phyloP scores from a whole-genome alignment of 2,888 invertebrate genomes.

The Halictus quadricinctus region DNA sequence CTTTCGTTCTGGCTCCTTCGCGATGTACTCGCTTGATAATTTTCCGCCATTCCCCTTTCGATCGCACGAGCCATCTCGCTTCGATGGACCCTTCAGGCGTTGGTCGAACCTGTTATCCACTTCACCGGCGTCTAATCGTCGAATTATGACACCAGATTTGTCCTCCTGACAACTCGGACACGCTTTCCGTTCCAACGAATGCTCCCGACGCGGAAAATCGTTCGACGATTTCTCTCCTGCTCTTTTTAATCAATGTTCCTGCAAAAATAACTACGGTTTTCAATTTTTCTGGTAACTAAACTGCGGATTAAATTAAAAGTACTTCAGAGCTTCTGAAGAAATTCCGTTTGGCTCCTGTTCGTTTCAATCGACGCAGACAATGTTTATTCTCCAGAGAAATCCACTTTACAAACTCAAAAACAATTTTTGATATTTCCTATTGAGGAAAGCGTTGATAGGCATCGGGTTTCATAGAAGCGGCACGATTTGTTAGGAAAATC shows the following conservation, averaged over 20 bases:
- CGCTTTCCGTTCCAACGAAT: background rate
- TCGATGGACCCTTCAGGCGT: slow-evolving; percentile 23
- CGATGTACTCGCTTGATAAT: slow-evolving; percentile 61
- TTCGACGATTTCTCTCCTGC: background rate
- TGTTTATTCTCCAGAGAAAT: too few species aligned
- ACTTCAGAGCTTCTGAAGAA: too few species aligned
- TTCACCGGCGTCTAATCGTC: slow-evolving; percentile 63
- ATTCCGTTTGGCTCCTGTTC: too few species aligned
- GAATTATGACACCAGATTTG: slow-evolving; percentile 64
- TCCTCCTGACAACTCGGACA: slow-evolving; percentile 48
- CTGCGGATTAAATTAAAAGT: too few species aligned
- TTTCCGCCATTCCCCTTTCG: slow-evolving; percentile 34
- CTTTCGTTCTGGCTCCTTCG: slow-evolving; percentile 65
- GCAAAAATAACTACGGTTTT: background rate
- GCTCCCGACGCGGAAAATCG: background rate
- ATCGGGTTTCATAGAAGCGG: slow-evolving; percentile 31
- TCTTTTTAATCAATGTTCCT: background rate
- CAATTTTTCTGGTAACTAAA: too few species aligned
- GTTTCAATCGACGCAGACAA: too few species aligned
- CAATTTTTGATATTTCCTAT: background rate
- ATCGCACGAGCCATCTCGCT: slow-evolving; percentile 35
- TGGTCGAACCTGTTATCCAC: slow-evolving; percentile 66
- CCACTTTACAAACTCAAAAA: too few species aligned
- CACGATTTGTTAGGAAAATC: slow-evolving; percentile 71
- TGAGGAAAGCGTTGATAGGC: slow-evolving; percentile 35